Conservation (phyloP, 2,113 vertebrate genomes). For the Eleginops maclovinus region DNA sequence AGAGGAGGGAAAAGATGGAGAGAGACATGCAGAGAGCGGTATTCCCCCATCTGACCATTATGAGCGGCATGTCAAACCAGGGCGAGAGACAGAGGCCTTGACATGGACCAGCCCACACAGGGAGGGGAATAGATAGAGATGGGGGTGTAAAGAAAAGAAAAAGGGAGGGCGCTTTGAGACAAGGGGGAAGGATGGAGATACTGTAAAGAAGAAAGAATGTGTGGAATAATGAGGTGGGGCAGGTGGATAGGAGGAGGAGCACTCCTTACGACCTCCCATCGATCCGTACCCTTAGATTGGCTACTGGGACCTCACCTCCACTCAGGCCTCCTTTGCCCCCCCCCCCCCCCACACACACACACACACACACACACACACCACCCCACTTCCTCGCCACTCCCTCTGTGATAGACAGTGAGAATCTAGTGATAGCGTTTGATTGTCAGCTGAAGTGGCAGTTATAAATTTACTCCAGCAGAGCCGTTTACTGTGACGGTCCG, state of each 20-base stretch:
- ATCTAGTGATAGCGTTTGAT: conserved; percentile 83
- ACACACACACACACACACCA: conserved; percentile 13
- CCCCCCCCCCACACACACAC: conserved; percentile 32
- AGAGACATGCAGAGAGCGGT: conserved; percentile 66
- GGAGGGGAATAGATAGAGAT: conserved; percentile 46
- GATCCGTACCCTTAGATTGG: conserved; percentile 71
- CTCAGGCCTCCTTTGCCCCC: conserved; percentile 33
- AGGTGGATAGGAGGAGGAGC: conserved; percentile 30
- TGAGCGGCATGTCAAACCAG: conserved; percentile 88
- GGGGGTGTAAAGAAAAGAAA: conserved; percentile 15
- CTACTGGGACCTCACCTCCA: conserved; percentile 27
- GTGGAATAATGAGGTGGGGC: conserved; percentile 45
- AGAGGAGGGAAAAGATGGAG: conserved; percentile 58
- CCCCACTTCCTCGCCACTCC: conserved; percentile 26
- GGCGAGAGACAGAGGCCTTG: conserved; percentile 80
- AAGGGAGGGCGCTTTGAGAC: conserved; percentile 1
- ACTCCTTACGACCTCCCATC: conserved; percentile 76
- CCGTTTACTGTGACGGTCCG: conserved; percentile 79
- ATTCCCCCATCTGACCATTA: conserved; percentile 87
- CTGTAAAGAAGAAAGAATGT: neutral
- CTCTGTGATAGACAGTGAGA: conserved; percentile 80
- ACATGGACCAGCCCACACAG: conserved; percentile 80
- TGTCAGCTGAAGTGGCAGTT: conserved; percentile 87
- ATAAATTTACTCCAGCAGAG: conserved; percentile 84
- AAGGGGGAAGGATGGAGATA: conserved; percentile 17